phyloP scores from a whole-genome alignment of 2,888 invertebrate genomes.

The Diloba caeruleocephala region DNA sequence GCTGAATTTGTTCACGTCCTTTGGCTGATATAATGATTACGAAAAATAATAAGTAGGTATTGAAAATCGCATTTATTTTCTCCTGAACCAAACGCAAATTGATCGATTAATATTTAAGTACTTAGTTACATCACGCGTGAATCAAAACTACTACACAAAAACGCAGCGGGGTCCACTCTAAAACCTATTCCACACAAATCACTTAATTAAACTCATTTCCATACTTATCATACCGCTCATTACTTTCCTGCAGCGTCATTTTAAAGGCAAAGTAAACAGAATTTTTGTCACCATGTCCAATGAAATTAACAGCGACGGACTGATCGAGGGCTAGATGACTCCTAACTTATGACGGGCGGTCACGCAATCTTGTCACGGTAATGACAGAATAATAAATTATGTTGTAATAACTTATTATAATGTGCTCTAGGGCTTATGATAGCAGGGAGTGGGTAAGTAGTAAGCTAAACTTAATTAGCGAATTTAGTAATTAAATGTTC shows the following conservation, averaged over 20 bases:
- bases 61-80: too few relatives aligned
- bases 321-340: conserved; percentile 67
- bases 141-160: conserved; percentile 50
- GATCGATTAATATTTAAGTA: neutral
- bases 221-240: conserved; percentile 71
- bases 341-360: conserved; percentile 80
- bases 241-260: conserved; percentile 75
- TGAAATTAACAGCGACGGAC: conserved; percentile 80
- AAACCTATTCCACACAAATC: conserved; percentile 70
- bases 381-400: conserved; percentile 89
- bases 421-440: conserved; percentile 78
- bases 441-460: conserved; percentile 72
- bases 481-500: conserved; percentile 77
- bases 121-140: neutral
- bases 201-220: conserved; percentile 79
- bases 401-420: conserved; percentile 88
- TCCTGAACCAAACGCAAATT: too few relatives aligned
- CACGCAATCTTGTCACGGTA: conserved; percentile 86
- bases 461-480: conserved; percentile 82
- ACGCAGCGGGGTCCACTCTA: conserved; percentile 76
- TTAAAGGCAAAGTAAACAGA: conserved; percentile 81
- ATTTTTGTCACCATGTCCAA: conserved; percentile 88
- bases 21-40: too few relatives aligned
- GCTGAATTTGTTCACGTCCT: too few relatives aligned
- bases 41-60: too few relatives aligned